Evolutionary conservation across 2,797 vertebrate species (phyloP).

Genomic region (Erethizon dorsatum): DNA sequence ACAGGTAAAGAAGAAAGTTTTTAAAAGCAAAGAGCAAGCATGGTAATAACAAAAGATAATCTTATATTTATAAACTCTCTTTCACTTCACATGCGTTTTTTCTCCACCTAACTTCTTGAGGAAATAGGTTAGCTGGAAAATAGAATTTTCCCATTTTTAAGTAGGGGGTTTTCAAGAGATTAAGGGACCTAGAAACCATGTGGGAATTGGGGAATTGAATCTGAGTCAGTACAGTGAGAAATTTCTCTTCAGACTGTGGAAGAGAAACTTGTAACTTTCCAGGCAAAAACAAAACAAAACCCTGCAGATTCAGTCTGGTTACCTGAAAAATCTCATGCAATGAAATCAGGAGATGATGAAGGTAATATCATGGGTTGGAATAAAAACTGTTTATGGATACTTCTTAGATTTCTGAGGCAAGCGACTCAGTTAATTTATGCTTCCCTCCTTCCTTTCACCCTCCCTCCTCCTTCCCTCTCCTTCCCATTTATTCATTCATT

Average conservation of each 20-base stretch:
- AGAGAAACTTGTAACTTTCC: slow-evolving; percentile 43
- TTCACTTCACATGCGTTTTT: slow-evolving; percentile 30
- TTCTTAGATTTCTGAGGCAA: background rate
- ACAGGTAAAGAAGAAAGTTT: slow-evolving; percentile 2
- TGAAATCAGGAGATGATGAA: background rate
- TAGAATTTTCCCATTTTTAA: slow-evolving; percentile 77
- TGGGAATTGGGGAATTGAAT: slow-evolving; percentile 76
- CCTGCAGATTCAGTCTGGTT: slow-evolving; percentile 15
- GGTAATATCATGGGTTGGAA: background rate
- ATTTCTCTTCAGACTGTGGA: slow-evolving; percentile 56
- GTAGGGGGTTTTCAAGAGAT: slow-evolving; percentile 62
- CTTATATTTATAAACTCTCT: background rate
- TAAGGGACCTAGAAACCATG: slow-evolving; percentile 76
- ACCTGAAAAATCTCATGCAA: background rate
- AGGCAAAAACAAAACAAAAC: background rate
- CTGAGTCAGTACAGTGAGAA: slow-evolving; percentile 66
- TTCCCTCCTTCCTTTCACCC: background rate
- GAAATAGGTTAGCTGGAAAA: slow-evolving; percentile 84
- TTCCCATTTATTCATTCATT: background rate
- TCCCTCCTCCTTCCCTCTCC: background rate
- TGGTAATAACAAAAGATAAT: slow-evolving; percentile 56
- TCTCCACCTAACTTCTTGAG: slow-evolving; percentile 64
- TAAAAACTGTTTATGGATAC: background rate
- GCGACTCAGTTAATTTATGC: background rate
- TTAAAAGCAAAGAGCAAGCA: slow-evolving; percentile 1